These are phyloP conservation scores for Neosilurus hyrtlii DNA, from an alignment of 2,797 vertebrate genomes.

Conservation along the genomic window DNA sequence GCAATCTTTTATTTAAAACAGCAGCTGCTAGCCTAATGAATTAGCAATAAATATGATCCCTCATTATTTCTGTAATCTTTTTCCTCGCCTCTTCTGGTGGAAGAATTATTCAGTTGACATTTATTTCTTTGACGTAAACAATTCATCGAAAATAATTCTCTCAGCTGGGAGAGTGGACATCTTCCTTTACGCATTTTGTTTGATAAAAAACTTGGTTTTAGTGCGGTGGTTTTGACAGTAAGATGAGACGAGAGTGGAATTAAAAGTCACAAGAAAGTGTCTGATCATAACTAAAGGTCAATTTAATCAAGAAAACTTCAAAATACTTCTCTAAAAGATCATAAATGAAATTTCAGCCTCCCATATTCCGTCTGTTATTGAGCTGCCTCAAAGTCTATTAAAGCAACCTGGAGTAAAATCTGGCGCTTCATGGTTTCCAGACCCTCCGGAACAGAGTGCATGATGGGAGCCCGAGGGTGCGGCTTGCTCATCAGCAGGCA, in stretches of 20 bases:
- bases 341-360: conserved; percentile 6
- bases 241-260: neutral
- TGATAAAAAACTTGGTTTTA: neutral
- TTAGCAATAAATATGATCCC: neutral
- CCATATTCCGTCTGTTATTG: neutral
- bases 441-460: conserved; percentile 29
- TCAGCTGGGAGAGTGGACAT: neutral
- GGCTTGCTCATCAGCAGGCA: conserved; percentile 64
- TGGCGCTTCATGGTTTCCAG: conserved; percentile 21
- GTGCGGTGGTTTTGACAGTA: neutral
- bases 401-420: conserved; percentile 15
- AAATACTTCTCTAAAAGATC: neutral
- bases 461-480: conserved; percentile 20
- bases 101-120: neutral
- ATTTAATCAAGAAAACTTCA: neutral
- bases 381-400: conserved; percentile 22
- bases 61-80: conserved; percentile 16
- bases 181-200: conserved; percentile 3
- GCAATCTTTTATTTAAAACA: neutral
- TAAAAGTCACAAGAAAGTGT: neutral
- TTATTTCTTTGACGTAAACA: conserved; percentile 1
- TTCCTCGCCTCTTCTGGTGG: neutral
- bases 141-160: neutral
- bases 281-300: neutral
- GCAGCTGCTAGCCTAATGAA: conserved; percentile 12